A percentile compares a stretch with the other conserved stretches of the same genome.
Evolutionary conservation across 2,888 invertebrate genomes (phyloP).

Genomic region (Drosophila testacea): DNA sequence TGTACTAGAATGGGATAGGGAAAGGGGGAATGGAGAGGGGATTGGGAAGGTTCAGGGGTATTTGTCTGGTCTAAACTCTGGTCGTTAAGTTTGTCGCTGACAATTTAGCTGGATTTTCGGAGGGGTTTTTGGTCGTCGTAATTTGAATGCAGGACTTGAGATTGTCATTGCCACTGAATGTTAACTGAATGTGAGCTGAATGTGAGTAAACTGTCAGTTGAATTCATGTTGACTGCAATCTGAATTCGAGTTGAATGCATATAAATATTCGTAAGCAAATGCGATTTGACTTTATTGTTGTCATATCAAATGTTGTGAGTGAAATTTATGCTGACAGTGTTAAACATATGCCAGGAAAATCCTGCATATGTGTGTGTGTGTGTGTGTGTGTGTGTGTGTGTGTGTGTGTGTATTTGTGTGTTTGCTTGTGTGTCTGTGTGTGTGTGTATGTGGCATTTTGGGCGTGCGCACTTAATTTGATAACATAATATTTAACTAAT

Average conservation of each 20-base stretch:
- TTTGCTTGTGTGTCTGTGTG: too few species aligned
- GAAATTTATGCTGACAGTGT: slow-evolving; percentile 67
- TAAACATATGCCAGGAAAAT: slow-evolving; percentile 22
- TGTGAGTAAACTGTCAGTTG: slow-evolving; percentile 5
- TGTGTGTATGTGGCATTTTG: slow-evolving; percentile 4
- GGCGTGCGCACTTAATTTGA: slow-evolving; percentile 62
- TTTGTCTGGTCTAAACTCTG: slow-evolving; percentile 8
- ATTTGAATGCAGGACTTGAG: slow-evolving; percentile 60
- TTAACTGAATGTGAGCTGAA: slow-evolving; percentile 12
- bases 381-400: not conserved
- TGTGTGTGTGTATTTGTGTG: slow-evolving; percentile 4
- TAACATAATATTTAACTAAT: slow-evolving; percentile 75
- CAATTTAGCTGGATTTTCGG: slow-evolving; percentile 55
- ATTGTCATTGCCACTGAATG: slow-evolving; percentile 42
- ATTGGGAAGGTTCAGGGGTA: not conserved
- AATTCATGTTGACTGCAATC: slow-evolving; percentile 5
- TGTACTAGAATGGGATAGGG: not conserved
- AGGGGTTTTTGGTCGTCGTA: slow-evolving; percentile 31
- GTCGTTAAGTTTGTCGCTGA: slow-evolving; percentile 54
- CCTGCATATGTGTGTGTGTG: slow-evolving; percentile 1
- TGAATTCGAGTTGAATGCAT: slow-evolving; percentile 1
- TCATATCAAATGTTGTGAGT: slow-evolving; percentile 61
- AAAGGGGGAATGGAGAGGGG: not conserved
- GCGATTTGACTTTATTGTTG: slow-evolving; percentile 58
- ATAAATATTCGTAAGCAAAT: not conserved